Base-by-base conservation (phyloP, 2,888 invertebrate genomes). In the Cephus rjabovi region DNA sequence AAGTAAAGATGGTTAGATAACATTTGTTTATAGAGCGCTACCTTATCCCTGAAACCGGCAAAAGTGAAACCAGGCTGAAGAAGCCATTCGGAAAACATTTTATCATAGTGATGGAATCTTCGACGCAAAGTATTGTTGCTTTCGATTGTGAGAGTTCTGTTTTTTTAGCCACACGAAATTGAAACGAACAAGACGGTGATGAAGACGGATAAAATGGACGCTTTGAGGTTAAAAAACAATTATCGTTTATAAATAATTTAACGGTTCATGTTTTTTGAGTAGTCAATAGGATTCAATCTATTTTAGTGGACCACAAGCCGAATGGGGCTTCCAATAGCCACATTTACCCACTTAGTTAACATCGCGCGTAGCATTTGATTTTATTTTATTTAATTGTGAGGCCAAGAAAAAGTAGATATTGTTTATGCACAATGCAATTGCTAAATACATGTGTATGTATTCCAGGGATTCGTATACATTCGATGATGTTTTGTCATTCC, bases 211-310 rank as follows among this genome's bases (percentile, higher is more conserved):
- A 56, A 23, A 56, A 15, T 9, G 23, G 23, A 56, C 15, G 9
- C 56, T 23, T 2, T 9, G 23, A 6, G 56, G 1, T 23, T 56
- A 23, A 56, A 3, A 56, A 23, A 23, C 34, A 34, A 71, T 37
- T 69, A 12, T 6, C 31, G 75, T 77, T 76, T 76, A 76, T 76
- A 78, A 73, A 78, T 78, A 78, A 78, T 76, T 73, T 75, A 69
- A 76, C 81, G 83, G 86, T 82, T 87, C 86, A 88, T 87, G 87
- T 87, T 88, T 89, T 88, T 85, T 80, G 86, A 85, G 81, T 82
- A 87, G 87, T 83, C 86, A 86, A 86, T 89, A 89, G 83, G 80
- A 83, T 87, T 86, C 86, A 83, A 82, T 90, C 90, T 91, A 91
- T 91, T 91, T 90, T 90, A 85, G 87, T 88, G 86, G 85, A 81